Conservation (phyloP, 2,797 vertebrate genomes). For the Graptemys geographica region DNA sequence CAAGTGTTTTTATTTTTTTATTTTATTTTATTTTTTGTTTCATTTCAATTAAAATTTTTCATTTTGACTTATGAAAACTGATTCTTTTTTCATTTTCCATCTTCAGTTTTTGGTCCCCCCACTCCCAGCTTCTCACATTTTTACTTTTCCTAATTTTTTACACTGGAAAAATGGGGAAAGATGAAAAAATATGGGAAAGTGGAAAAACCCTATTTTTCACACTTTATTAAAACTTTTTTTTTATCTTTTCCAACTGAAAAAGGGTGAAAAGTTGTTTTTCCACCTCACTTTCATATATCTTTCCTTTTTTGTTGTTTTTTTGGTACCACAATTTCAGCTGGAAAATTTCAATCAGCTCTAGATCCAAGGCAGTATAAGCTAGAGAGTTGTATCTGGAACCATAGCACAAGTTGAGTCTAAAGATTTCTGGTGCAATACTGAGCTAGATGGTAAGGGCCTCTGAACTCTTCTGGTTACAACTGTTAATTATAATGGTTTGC, state of each 20-base stretch:
- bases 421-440: background rate
- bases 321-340: background rate
- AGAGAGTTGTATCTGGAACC: background rate
- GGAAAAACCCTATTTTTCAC: background rate
- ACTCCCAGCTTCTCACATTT: background rate
- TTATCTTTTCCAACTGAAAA: background rate
- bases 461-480: background rate
- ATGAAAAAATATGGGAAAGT: background rate
- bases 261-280: background rate
- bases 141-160: background rate
- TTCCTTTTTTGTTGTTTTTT: background rate
- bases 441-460: background rate
- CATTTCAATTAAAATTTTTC: background rate
- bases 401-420: background rate
- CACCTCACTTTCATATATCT: background rate
- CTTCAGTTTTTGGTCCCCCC: background rate
- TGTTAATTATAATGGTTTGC: background rate
- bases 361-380: background rate
- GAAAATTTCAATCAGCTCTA: background rate
- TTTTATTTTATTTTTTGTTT: background rate
- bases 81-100: background rate
- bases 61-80: background rate
- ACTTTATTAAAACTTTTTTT: background rate
- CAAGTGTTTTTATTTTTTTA: background rate
- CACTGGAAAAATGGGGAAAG: background rate